Evolutionary conservation across 1,140 invertebrate genomes (phyloP).

Genomic region (Drosophila lini): DNA sequence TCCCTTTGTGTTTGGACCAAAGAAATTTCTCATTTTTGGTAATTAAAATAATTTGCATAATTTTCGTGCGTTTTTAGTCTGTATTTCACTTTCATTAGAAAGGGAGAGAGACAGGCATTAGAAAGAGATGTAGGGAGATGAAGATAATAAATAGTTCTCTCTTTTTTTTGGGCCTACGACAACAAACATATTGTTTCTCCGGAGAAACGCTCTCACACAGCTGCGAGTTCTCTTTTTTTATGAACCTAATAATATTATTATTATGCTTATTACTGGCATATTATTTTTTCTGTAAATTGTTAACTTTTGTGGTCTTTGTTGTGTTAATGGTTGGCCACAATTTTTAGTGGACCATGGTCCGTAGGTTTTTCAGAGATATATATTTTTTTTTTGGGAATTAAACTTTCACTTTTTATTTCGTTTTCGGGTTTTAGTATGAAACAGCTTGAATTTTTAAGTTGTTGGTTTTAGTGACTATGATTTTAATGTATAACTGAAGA

Average conservation of each 20-base stretch:
- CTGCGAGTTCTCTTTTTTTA: conserved; percentile 23
- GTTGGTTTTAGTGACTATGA: conserved; percentile 34
- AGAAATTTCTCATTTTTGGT: conserved; percentile 74
- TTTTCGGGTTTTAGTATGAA: conserved; percentile 68
- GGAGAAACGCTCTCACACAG: conserved; percentile 47
- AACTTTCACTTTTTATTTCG: conserved; percentile 81
- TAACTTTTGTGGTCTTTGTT: conserved; percentile 56
- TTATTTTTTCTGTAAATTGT: conserved; percentile 43
- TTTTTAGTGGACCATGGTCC: conserved; percentile 70
- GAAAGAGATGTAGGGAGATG: background rate
- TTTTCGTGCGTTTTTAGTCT: conserved; percentile 63
- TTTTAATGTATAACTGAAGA: conserved; percentile 24
- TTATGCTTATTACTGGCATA: conserved; percentile 61
- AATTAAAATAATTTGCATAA: conserved; percentile 84
- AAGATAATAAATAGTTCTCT: conserved; percentile 12
- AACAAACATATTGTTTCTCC: conserved; percentile 67
- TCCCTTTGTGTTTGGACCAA: conserved; percentile 20
- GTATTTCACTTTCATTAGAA: conserved; percentile 82
- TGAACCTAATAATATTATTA: conserved; percentile 52
- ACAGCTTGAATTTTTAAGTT: conserved; percentile 22
- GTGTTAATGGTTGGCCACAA: conserved; percentile 75
- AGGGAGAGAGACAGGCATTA: conserved; percentile 23
- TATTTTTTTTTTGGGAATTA: conserved; percentile 56
- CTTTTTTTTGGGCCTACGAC: conserved; percentile 68
- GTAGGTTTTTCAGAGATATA: conserved; percentile 40